Percentiles rank a stretch among this genome's conserved stretches.
Evolutionary conservation across 2,888 invertebrate species (phyloP).

Genomic region (Epinotia bilunana): DNA sequence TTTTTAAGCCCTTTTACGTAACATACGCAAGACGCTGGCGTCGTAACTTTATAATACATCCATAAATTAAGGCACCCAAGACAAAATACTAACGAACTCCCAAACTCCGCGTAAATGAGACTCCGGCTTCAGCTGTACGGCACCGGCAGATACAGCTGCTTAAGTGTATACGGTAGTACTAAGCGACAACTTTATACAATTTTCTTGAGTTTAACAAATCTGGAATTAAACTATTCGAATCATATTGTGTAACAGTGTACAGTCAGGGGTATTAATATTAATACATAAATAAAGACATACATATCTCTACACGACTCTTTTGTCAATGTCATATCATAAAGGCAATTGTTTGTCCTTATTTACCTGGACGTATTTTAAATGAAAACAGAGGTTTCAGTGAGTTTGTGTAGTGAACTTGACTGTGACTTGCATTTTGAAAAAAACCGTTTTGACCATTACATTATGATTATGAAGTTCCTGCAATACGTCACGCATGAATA

Average conservation of each 20-base stretch:
- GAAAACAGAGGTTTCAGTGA: no score
- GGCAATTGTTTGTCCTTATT: no score
- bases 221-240: constrained; percentile 11
- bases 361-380: no score
- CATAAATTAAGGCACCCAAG: constrained; percentile 61
- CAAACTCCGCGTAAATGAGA: constrained; percentile 53
- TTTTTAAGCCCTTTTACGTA: constrained; percentile 36
- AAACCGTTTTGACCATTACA: no score
- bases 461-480: no score
- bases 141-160: constrained; percentile 23
- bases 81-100: constrained; percentile 59
- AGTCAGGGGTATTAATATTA: background rate
- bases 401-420: no score
- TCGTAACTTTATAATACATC: constrained; percentile 54
- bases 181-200: background rate
- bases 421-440: no score
- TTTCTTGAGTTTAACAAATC: constrained; percentile 1
- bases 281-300: no score
- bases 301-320: no score
- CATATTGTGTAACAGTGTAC: background rate
- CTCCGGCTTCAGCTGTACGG: constrained; percentile 28
- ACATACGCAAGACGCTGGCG: constrained; percentile 51
- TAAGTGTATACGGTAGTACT: constrained; percentile 21
- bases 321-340: no score
- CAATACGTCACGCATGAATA: no score